Base-by-base conservation (phyloP, 2,888 invertebrate species). In the Drosophila subsilvestris region DNA sequence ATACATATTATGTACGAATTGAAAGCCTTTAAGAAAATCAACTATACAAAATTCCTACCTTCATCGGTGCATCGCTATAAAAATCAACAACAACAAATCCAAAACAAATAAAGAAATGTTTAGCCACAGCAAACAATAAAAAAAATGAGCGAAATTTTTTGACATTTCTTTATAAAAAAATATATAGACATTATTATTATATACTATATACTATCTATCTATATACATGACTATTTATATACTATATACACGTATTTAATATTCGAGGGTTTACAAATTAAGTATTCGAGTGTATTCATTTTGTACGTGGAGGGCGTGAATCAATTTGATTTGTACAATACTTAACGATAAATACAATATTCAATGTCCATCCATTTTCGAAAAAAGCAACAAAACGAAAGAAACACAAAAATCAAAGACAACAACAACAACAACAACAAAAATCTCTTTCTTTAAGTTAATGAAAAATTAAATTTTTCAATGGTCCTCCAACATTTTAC, bases 321-420 rank as follows among this genome's bases (percentile, higher is more conserved):
- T 74, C 67, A 42, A 78, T 79, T 85, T 81, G 60, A 85, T 82
- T 86, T 81, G 74, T 85, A 82, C 74, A 75, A 76, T 65, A 37
- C n/a, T 7, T 37, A 74, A 57, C 50, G 65, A 61, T 61, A 78
- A 69, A 70, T 70, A 75, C 69, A 75, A 75, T 75, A 75, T 75
- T 75, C n/a, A 71, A 87, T 84, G 88, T 84, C 83, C 83, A 84
- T 84, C 83, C 83, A 84, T 84, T 84, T 84, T 85, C 72, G 83
- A 87, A 74, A 87, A 74, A 66, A 75, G 79, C 76, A 74, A 79
- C 74, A 57, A 49, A 49, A 22, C n/a, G 48, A 59, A 27, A 37
- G 9, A 42, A 32, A 48, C 22, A 25, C 17, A 47, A 22, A 61
- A 54, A 37, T n/a, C 42, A 51, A 66, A 47, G 22, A 54, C 20